Percentiles rank a stretch among this genome's conserved stretches.
Conservation (phyloP, 2,888 invertebrate species). For the Drosophila sordidapex region DNA sequence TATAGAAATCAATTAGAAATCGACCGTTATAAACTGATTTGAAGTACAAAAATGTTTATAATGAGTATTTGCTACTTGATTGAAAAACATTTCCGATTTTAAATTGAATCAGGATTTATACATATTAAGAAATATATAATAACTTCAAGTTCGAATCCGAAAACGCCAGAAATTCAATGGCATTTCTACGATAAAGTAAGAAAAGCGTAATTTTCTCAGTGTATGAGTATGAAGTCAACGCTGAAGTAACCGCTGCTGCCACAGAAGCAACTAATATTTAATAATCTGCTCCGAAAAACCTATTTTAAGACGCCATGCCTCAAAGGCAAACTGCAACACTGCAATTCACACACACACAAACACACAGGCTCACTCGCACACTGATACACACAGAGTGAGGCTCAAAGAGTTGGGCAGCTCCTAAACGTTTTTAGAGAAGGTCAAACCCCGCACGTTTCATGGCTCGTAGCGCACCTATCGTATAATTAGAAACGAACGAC, state of each 20-base stretch:
- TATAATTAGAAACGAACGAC: constrained; percentile 77
- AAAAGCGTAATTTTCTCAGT: neutral
- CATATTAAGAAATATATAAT: neutral
- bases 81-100: neutral
- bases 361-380: constrained; percentile 12
- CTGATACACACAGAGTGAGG: constrained; percentile 4
- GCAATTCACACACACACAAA: constrained; percentile 39
- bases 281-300: constrained; percentile 53
- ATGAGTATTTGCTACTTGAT: neutral
- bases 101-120: constrained; percentile 5
- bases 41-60: neutral
- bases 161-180: too few relatives aligned
- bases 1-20: neutral
- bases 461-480: constrained; percentile 80
- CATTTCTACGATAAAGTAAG: neutral
- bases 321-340: constrained; percentile 46
- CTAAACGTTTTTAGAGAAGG: constrained; percentile 69
- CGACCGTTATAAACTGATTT: too few relatives aligned
- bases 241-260: constrained; percentile 55
- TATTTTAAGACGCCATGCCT: constrained; percentile 56
- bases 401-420: constrained; percentile 62
- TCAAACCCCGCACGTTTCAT: constrained; percentile 81
- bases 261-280: constrained; percentile 75
- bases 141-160: neutral
- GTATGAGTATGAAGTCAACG: constrained; percentile 44